Conservation (phyloP, 2,888 invertebrate genomes). For the Drosophila subsilvestris region DNA sequence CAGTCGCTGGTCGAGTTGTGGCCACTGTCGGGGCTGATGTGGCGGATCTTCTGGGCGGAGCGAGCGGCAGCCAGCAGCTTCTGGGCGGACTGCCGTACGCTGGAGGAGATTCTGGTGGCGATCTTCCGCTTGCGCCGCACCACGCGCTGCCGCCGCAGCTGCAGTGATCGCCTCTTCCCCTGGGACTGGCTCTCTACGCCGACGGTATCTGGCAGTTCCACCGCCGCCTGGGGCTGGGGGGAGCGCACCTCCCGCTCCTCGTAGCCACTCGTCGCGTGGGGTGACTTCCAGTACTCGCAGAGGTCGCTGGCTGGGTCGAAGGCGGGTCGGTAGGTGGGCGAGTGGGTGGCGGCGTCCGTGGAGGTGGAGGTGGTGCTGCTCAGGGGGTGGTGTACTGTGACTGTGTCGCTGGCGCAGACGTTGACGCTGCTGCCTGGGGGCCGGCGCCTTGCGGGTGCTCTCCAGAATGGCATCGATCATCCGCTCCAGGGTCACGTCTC, state of each 20-base stretch:
- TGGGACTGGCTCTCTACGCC: neutral
- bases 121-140: conserved; percentile 80
- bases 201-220: neutral
- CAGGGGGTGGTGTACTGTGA: conserved; percentile 34
- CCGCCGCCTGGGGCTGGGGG: conserved; percentile 52
- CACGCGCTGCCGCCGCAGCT: conserved; percentile 76
- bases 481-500: conserved; percentile 82
- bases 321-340: conserved; percentile 83
- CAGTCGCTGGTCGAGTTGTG: conserved; percentile 80
- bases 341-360: conserved; percentile 53
- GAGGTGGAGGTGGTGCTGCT: conserved; percentile 24
- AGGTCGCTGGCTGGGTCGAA: conserved; percentile 84
- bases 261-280: conserved; percentile 42
- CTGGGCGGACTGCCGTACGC: conserved; percentile 79
- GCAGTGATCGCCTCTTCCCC: conserved; percentile 43
- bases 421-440: conserved; percentile 9
- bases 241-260: conserved; percentile 82
- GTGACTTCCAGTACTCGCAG: conserved; percentile 82
- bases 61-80: conserved; percentile 63
- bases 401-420: conserved; percentile 18
- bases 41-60: conserved; percentile 49
- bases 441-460: conserved; percentile 81
- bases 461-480: conserved; percentile 84
- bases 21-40: conserved; percentile 83
- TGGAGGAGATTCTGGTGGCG: conserved; percentile 64